phyloP scores from a whole-genome alignment of 2,888 invertebrate species.

The Orthosia gothica region DNA sequence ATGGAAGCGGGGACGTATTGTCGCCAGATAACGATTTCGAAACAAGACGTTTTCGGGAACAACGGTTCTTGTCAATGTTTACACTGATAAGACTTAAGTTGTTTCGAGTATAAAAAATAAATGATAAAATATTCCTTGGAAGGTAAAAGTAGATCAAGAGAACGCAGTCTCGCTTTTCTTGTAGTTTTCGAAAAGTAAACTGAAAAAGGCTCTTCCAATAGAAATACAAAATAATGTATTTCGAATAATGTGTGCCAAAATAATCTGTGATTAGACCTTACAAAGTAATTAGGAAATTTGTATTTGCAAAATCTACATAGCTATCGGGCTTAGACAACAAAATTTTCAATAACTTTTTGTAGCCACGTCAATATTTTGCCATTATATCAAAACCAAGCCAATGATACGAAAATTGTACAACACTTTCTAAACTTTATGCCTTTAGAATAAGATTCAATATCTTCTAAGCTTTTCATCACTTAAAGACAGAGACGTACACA shows the following conservation, averaged over 20 bases:
- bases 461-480: background rate
- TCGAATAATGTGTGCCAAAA: no score
- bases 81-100: conserved; percentile 55
- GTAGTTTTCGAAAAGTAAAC: background rate
- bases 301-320: background rate
- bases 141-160: background rate
- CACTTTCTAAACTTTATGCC: conserved; percentile 11
- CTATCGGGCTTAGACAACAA: no score
- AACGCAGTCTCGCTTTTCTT: background rate
- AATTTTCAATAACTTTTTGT: background rate
- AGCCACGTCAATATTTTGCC: conserved; percentile 1
- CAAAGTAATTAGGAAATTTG: conserved; percentile 22
- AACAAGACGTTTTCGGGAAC: conserved; percentile 76
- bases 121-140: conserved; percentile 20
- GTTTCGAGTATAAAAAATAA: conserved; percentile 25
- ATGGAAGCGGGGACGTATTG: conserved; percentile 77
- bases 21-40: conserved; percentile 78
- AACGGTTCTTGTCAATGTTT: conserved; percentile 75
- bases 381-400: background rate
- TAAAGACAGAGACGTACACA: conserved; percentile 18
- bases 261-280: conserved; percentile 1
- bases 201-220: no score
- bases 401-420: background rate
- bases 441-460: conserved; percentile 31
- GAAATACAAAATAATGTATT: no score